Evolutionary conservation across 2,888 invertebrate species (phyloP), one percentile per base, ranked within the genome.

Genomic region (Pseudococcus longispinus): DNA sequence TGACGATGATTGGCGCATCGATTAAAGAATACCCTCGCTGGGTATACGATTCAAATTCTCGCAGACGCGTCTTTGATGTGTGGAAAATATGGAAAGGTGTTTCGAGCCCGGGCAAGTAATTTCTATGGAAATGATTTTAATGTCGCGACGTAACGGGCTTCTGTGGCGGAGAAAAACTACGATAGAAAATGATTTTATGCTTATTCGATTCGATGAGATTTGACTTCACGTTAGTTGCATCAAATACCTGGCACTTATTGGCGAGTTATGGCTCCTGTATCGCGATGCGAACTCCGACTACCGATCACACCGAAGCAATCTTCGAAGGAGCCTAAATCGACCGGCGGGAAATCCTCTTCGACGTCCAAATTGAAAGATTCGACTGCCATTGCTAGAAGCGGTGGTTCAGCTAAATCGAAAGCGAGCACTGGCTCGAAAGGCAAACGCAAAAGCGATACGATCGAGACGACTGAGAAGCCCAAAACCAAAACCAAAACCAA

Each of bases 281-380:
- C 85, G n/a, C 85, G 85, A 42, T 85, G 85, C 44, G 70, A 70
- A 18, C 44, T 85, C 37, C 70, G 85, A 85, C 37, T 85, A 44
- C 85, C 70, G 11, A 20, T 46, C 13, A 80, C 32, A 37, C 80
- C 42, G 37, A n/a, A 80, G 42, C 26, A 32, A 37, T 29, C 29
- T n/a, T n/a, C n/a, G n/a, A n/a, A n/a, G 74, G 74, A 20, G 20
- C 20, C n/a, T 55, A 55, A 55, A 55, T 55, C 55, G n/a, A n/a
- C n/a, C n/a, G n/a, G n/a, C n/a, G n/a, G n/a, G n/a, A n/a, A n/a
- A n/a, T 13, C 20, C 20, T 20, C 60, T 37, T 37, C 60, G 5
- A 6, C 1, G 2, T 6, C 20, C 6, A 8, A 60, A 13, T 11
- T 26, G 26, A 9, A 13, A 8, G 65, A 23, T n/a, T 1, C 65